Conservation (phyloP, 2,797 vertebrate genomes). For the Cichlasoma orientale region DNA sequence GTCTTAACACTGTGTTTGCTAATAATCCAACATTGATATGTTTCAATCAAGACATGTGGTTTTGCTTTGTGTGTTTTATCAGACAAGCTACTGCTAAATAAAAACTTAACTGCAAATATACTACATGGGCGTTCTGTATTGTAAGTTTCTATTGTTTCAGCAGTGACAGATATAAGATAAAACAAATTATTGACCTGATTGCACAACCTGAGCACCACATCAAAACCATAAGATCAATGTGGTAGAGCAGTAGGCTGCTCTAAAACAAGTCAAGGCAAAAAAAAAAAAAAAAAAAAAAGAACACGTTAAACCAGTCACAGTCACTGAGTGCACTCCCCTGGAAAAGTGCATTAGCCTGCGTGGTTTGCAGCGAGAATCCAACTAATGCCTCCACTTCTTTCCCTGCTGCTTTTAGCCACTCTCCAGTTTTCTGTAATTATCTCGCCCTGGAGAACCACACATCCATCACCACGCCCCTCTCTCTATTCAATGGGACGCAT, state of each 20-base stretch:
- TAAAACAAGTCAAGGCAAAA: neutral
- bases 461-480: slow-evolving; percentile 20
- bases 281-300: neutral
- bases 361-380: neutral
- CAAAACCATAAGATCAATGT: neutral
- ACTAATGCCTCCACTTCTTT: neutral
- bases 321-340: neutral
- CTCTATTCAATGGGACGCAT: neutral
- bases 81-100: neutral
- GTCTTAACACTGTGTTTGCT: too few relatives aligned
- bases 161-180: neutral
- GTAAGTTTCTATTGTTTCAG: neutral
- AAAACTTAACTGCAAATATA: neutral
- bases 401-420: slow-evolving; percentile 1
- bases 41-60: too few relatives aligned
- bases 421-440: neutral
- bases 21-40: too few relatives aligned
- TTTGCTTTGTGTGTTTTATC: too few relatives aligned
- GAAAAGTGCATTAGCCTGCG: neutral
- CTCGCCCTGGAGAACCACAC: neutral
- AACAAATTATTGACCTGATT: neutral
- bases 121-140: neutral
- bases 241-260: neutral
- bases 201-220: neutral
- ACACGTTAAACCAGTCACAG: neutral